phyloP scores from a whole-genome alignment of 1,140 invertebrate genomes.

The Apis cerana region DNA sequence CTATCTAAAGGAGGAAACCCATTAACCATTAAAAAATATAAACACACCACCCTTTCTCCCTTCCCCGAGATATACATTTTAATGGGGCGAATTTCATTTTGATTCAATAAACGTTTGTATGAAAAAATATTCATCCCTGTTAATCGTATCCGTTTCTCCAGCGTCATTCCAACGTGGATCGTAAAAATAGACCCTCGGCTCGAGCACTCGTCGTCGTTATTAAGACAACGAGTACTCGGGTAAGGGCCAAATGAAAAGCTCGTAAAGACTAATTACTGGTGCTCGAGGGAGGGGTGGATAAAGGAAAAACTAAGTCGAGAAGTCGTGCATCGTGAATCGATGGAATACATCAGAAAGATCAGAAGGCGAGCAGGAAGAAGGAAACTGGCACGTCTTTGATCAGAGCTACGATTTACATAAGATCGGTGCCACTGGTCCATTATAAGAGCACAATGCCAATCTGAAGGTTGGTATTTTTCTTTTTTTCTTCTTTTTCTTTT shows the following conservation, averaged over 20 bases:
- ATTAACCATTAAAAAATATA: constrained; percentile 13
- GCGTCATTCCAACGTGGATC: not conserved
- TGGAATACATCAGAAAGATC: constrained; percentile 49
- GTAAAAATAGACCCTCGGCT: not conserved
- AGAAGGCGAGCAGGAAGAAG: constrained; percentile 33
- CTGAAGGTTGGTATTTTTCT: constrained; percentile 62
- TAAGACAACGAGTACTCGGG: not conserved
- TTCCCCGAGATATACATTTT: not conserved
- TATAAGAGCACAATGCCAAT: constrained; percentile 63
- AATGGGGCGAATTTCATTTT: not conserved
- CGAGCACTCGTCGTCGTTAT: not conserved
- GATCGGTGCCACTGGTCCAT: constrained; percentile 69
- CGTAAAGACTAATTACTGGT: constrained; percentile 27
- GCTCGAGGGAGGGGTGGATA: not conserved
- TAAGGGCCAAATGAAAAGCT: constrained; percentile 13
- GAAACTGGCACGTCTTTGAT: constrained; percentile 57
- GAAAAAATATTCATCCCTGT: not conserved
- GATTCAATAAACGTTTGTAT: constrained; percentile 12
- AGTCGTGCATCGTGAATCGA: constrained; percentile 21
- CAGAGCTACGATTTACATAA: constrained; percentile 67
- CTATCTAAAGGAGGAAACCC: constrained; percentile 66
- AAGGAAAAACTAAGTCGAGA: constrained; percentile 9
- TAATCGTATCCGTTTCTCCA: constrained; percentile 4
- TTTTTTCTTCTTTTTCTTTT: constrained; percentile 23
- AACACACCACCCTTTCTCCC: not conserved